phyloP scores from a whole-genome alignment of 23 tunicate species.

The Trididemnum miniatum region DNA sequence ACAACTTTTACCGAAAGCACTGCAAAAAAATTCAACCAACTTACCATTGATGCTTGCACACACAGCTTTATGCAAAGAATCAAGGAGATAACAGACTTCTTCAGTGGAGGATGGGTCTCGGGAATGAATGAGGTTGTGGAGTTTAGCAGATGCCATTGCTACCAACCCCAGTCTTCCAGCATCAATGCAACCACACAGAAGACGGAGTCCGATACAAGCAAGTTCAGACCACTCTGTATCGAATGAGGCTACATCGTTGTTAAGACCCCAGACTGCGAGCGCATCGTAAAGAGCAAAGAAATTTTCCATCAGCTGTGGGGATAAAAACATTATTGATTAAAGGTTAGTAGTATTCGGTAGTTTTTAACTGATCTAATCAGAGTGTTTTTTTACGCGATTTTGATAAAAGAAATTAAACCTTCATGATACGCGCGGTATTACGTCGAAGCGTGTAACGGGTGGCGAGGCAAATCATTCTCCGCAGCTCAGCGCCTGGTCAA shows the following conservation, averaged over 20 bases:
- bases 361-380: neutral
- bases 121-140: slow-evolving; percentile 78
- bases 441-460: no score
- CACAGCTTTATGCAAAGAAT: slow-evolving; percentile 41
- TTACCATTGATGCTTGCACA: slow-evolving; percentile 62
- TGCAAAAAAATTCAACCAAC: neutral
- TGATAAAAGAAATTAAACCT: no score
- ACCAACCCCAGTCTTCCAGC: slow-evolving; percentile 57
- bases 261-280: slow-evolving; percentile 68
- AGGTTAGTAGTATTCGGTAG: no score
- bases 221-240: slow-evolving; percentile 71
- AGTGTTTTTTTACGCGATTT: no score
- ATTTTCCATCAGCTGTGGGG: slow-evolving; percentile 80
- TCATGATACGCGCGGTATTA: no score
- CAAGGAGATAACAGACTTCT: slow-evolving; percentile 74
- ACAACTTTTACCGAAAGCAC: no score
- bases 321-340: no score
- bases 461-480: no score
- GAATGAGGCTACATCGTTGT: neutral
- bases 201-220: slow-evolving; percentile 60
- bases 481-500: no score
- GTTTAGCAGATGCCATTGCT: slow-evolving; percentile 90
- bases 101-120: slow-evolving; percentile 54
- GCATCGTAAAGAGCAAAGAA: slow-evolving; percentile 70
- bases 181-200: slow-evolving; percentile 68